A percentile compares a stretch with the other conserved stretches of the same genome.
These are phyloP conservation scores for Megaceryle maxima DNA, from an alignment of 2,113 vertebrate genomes.

Conservation along the genomic window DNA sequence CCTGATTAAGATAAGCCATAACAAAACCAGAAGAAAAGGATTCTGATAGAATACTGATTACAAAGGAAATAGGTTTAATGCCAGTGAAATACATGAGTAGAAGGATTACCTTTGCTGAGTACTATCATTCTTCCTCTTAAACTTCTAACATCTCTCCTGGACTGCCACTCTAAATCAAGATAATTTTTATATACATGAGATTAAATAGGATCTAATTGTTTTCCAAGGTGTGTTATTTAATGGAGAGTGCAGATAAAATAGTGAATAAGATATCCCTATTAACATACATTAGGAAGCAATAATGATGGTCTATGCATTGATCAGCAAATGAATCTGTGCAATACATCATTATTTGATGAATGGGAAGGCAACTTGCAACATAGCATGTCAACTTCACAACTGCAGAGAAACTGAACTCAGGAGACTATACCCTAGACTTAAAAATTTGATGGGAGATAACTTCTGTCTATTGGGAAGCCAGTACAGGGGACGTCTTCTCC, in stretches of 20 bases:
- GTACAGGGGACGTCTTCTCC: not conserved
- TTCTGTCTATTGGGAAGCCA: not conserved
- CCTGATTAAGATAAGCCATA: not conserved
- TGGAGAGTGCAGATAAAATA: slow-evolving; percentile 9
- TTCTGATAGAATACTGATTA: not conserved
- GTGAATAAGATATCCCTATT: slow-evolving; percentile 5
- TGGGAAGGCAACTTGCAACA: not conserved
- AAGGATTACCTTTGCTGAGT: not conserved
- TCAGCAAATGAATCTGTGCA: not conserved
- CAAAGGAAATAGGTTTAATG: not conserved
- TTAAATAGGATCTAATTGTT: slow-evolving; percentile 25
- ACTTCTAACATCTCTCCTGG: not conserved
- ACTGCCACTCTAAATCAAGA: not conserved
- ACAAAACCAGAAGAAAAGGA: not conserved
- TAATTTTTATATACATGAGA: not conserved
- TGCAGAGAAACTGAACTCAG: not conserved
- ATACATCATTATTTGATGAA: not conserved
- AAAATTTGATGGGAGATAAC: not conserved
- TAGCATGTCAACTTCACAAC: not conserved
- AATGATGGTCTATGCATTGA: not conserved
- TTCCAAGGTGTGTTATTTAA: slow-evolving; percentile 31
- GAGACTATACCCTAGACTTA: not conserved
- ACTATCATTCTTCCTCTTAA: not conserved
- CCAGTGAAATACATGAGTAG: not conserved
- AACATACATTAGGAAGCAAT: not conserved